Percentiles rank a stretch among this genome's conserved stretches.
phyloP scores from a whole-genome alignment of 2,113 vertebrate genomes.

The Nannospalax galili region DNA sequence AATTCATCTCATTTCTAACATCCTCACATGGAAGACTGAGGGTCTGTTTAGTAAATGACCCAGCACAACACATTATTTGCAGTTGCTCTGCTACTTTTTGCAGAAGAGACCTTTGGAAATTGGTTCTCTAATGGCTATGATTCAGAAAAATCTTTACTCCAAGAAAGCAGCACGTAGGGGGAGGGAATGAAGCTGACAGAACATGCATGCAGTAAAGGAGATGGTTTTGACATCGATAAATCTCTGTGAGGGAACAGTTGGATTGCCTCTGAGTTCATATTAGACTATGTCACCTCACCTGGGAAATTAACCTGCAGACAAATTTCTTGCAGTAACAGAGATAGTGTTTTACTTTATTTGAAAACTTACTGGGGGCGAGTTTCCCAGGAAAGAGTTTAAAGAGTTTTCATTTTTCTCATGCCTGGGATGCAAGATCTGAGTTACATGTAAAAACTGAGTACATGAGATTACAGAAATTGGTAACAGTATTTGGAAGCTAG shows the following conservation, averaged over 20 bases:
- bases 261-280: not conserved
- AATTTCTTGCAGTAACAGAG: not conserved
- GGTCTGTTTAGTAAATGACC: slow-evolving; percentile 38
- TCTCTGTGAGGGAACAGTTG: not conserved
- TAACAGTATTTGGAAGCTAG: not conserved
- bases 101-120: slow-evolving; percentile 68
- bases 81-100: slow-evolving; percentile 76
- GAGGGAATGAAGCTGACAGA: not conserved
- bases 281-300: not conserved
- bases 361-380: not conserved
- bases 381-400: not conserved
- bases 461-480: not conserved
- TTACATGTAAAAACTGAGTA: not conserved
- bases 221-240: not conserved
- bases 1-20: slow-evolving; percentile 53
- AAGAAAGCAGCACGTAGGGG: not conserved
- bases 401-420: not conserved
- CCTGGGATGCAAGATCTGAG: not conserved
- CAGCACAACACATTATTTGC: slow-evolving; percentile 71
- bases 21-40: slow-evolving; percentile 62
- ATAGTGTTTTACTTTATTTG: not conserved
- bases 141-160: not conserved
- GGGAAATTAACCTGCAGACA: not conserved
- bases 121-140: not conserved
- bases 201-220: not conserved